phyloP scores from a whole-genome alignment of 2,797 vertebrate genomes.

The Pteronotus mesoamericanus region DNA sequence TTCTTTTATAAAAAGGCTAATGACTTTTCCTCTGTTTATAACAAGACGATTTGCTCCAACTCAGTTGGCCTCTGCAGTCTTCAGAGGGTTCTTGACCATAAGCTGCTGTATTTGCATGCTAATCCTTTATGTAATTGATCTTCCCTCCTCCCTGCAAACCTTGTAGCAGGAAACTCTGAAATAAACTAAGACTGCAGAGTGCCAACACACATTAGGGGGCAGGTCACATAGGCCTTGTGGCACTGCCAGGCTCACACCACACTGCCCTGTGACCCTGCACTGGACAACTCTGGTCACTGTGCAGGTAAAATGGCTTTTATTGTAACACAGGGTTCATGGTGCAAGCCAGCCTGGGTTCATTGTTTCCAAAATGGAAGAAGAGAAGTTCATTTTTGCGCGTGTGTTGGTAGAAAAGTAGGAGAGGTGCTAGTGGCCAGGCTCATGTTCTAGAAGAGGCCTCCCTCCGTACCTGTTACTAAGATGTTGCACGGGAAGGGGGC shows the following conservation, averaged over 20 bases:
- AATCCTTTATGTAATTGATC: constrained; percentile 84
- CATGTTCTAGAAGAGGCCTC: background rate
- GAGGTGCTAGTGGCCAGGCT: background rate
- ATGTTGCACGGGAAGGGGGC: background rate
- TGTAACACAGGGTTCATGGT: background rate
- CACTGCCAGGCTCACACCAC: constrained; percentile 27
- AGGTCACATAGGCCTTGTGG: constrained; percentile 66
- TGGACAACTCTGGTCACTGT: constrained; percentile 41
- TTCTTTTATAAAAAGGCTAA: constrained; percentile 63
- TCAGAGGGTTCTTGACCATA: constrained; percentile 51
- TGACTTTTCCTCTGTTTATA: constrained; percentile 68
- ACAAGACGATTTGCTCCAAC: constrained; percentile 70
- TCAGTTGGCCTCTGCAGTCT: constrained; percentile 47
- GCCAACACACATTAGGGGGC: constrained; percentile 59
- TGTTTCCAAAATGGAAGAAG: constrained; percentile 27
- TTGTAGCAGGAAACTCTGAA: constrained; percentile 84
- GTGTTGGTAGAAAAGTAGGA: constrained; percentile 39
- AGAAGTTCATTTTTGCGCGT: constrained; percentile 14
- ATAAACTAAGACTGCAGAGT: constrained; percentile 80
- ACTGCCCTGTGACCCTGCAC: background rate
- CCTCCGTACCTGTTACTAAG: background rate
- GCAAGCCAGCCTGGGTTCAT: constrained; percentile 22
- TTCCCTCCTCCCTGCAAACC: constrained; percentile 77
- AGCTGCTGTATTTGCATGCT: constrained; percentile 74
- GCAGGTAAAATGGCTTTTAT: constrained; percentile 56